Evolutionary conservation across 1,140 invertebrate species (phyloP).

Genomic region (Pentalonia nigronervosa): DNA sequence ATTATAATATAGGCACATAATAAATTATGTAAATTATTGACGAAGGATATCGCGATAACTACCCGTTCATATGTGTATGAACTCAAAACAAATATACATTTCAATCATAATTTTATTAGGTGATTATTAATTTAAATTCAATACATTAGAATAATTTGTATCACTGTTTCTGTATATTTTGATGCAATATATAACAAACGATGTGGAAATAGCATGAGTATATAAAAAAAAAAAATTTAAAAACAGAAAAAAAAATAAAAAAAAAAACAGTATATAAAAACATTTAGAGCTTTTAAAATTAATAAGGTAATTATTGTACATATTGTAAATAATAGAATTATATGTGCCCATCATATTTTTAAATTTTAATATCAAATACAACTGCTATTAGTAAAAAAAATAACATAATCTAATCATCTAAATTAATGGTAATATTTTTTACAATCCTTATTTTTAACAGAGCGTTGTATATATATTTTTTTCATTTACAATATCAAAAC

Average conservation of each 20-base stretch:
- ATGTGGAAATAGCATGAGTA: background rate
- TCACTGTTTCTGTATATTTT: no score
- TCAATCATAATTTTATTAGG: background rate
- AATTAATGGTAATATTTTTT: background rate
- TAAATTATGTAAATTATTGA: background rate
- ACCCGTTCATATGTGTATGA: background rate
- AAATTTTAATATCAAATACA: background rate
- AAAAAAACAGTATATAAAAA: no score
- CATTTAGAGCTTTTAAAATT: background rate
- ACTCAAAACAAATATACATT: background rate
- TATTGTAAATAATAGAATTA: background rate
- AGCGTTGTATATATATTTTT: background rate
- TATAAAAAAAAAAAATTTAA: no score
- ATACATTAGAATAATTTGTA: background rate
- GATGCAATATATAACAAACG: background rate
- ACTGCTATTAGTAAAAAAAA: background rate
- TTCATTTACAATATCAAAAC: background rate
- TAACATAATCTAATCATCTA: background rate
- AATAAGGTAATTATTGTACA: background rate
- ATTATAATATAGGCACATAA: background rate
- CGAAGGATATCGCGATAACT: background rate
- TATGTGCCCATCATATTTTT: background rate
- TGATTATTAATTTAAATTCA: slow-evolving; percentile 10
- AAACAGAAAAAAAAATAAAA: no score
- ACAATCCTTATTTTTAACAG: background rate